phyloP scores from a whole-genome alignment of 2,797 vertebrate species.

The Rousettus madagascariensis region DNA sequence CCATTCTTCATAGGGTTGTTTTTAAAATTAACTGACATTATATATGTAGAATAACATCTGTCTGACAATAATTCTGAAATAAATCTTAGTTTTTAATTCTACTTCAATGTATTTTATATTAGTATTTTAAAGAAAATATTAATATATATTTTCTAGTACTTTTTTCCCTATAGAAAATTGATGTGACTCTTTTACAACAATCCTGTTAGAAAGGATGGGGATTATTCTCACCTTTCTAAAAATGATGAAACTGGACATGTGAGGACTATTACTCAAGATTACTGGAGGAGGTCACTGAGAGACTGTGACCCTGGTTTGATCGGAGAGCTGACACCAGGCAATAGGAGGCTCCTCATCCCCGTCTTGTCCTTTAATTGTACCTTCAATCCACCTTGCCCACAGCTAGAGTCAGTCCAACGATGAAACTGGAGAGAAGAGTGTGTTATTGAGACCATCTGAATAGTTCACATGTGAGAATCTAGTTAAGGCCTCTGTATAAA shows the following conservation, averaged over 20 bases:
- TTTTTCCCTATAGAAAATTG: background rate
- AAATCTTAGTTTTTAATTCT: background rate
- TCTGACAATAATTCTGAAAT: background rate
- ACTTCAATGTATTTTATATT: background rate
- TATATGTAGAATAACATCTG: background rate
- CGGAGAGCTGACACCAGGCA: background rate
- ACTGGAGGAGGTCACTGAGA: background rate
- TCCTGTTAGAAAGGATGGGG: background rate
- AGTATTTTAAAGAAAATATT: background rate
- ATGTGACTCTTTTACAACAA: background rate
- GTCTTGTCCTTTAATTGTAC: background rate
- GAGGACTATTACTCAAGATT: background rate
- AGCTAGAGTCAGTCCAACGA: background rate
- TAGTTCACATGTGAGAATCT: background rate
- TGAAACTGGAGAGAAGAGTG: no score
- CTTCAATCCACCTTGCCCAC: background rate
- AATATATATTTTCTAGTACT: background rate
- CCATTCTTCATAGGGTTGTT: background rate
- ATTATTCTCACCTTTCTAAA: background rate
- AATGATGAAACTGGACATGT: background rate
- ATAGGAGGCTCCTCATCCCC: background rate
- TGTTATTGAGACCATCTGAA: background rate
- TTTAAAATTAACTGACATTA: background rate
- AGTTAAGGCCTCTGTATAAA: background rate
- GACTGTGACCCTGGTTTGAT: background rate